phyloP scores from a whole-genome alignment of 2,113 vertebrate genomes.

The Nesoenas mayeri region DNA sequence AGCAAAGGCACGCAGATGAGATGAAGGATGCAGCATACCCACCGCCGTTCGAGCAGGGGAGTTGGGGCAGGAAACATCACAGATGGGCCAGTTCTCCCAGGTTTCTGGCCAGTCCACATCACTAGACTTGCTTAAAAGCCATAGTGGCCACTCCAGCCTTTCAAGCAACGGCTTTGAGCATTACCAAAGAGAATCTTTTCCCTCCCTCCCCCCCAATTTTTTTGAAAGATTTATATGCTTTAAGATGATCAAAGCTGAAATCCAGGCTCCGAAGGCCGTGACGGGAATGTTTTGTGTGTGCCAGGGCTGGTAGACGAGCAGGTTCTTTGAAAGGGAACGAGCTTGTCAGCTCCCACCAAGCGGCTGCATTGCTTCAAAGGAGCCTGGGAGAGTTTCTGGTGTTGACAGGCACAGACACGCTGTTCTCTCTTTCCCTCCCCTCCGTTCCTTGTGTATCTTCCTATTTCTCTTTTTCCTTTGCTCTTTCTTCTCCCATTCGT shows the following conservation, averaged over 20 bases:
- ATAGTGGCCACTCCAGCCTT: constrained; percentile 6
- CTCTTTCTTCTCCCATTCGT: not conserved
- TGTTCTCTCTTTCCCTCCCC: not conserved
- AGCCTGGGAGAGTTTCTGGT: constrained; percentile 25
- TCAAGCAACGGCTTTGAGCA: constrained; percentile 45
- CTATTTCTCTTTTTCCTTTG: not conserved
- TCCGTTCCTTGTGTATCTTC: not conserved
- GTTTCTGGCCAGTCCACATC: constrained; percentile 1
- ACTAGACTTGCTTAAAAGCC: not conserved
- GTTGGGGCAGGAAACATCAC: not conserved
- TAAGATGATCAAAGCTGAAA: constrained; percentile 75
- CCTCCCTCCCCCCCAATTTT: not conserved
- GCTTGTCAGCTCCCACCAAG: constrained; percentile 58
- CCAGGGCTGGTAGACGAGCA: constrained; percentile 26
- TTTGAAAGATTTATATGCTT: constrained; percentile 68
- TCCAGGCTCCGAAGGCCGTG: constrained; percentile 42
- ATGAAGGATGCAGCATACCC: not conserved
- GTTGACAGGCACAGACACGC: constrained; percentile 35
- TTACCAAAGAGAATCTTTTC: constrained; percentile 51
- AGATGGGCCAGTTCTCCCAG: not conserved
- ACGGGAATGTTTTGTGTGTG: constrained; percentile 46
- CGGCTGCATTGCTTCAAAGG: constrained; percentile 69
- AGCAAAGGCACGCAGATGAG: not conserved
- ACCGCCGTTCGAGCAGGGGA: not conserved
- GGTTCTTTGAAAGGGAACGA: constrained; percentile 72